These are phyloP conservation scores for Monopterus albus DNA, from an alignment of 2,113 vertebrate genomes.

Conservation along the genomic window DNA sequence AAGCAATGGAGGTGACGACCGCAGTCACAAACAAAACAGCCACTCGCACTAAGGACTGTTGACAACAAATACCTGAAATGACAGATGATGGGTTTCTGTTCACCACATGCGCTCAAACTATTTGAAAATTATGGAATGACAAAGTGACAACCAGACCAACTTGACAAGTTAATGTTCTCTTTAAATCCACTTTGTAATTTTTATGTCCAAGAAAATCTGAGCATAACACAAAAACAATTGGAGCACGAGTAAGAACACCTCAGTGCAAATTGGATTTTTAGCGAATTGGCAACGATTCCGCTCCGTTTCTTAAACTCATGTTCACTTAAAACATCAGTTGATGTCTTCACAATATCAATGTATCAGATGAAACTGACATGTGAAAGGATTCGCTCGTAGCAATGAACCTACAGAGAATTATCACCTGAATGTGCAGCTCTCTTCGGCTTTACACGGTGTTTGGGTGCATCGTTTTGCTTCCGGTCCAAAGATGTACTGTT, in stretches of 20 bases:
- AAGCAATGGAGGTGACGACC: slow-evolving; percentile 56
- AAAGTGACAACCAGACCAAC: neutral
- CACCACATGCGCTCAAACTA: neutral
- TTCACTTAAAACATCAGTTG: too few species aligned
- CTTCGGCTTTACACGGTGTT: too few species aligned
- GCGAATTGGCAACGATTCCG: too few species aligned
- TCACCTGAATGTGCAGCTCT: too few species aligned
- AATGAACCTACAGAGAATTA: too few species aligned
- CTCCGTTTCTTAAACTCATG: too few species aligned
- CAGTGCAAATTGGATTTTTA: neutral
- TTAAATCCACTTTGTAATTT: neutral
- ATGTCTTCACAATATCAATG: too few species aligned
- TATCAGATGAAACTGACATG: too few species aligned
- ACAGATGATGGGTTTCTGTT: neutral
- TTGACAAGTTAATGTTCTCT: neutral
- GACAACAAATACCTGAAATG: neutral
- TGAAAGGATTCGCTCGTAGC: too few species aligned
- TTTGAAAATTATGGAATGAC: neutral
- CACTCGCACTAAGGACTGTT: slow-evolving; percentile 24
- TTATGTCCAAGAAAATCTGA: neutral
- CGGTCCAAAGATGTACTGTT: too few species aligned
- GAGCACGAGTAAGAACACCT: neutral
- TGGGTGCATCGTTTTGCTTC: too few species aligned
- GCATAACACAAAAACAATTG: too few species aligned
- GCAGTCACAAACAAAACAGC: slow-evolving; percentile 45